Base-by-base conservation (phyloP, 2,888 invertebrate species). In the Dryococelus australis region DNA sequence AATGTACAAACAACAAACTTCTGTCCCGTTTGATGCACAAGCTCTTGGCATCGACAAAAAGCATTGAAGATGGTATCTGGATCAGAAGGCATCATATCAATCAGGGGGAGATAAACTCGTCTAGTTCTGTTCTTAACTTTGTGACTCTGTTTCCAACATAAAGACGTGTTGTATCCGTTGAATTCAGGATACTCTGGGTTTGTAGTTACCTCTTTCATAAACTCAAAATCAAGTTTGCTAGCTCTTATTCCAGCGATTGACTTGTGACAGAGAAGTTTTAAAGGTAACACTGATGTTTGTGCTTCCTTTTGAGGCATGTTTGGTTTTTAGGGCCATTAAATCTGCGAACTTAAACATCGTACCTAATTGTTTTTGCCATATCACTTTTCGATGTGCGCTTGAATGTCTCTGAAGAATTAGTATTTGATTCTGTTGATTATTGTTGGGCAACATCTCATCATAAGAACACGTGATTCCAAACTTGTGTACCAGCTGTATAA, bases 111-210 rank as follows among this genome's bases (percentile, higher is more conserved):
- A 65, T 81, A 81, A 16, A 81, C 81, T 35, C 81, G 35, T 81
- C 35, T 27, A 81, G 81, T 81, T 81, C 28, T 81, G 28, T 81
- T 81, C 28, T 81, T 81, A 27, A 65, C 65, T 65, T 65, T 65
- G 35, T 81, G 81, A 35, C 81, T 26, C 20, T 81, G 81, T 35
- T 81, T 81, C 81, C 35, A 26, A 26, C 81, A 81, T 81, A 81
- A 81, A 26, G 81, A 27, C 12, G 81, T 81, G 81, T 27, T 81
- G 81, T 35, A 81, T 27, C 81, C 81, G 26, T 35, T 81, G 26
- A 35, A 81, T 81, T 81, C 81, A 81, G 81, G 81, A 35, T 26
- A 81, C 35, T 81, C 81, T 81, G 81, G 28, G 81, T 81, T 81
- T 10, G 81, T 26, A 35, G 81, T 81, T 81, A 81, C 35, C 35